Conservation (phyloP, 2,797 vertebrate species). For the Crocidura indochinensis region DNA sequence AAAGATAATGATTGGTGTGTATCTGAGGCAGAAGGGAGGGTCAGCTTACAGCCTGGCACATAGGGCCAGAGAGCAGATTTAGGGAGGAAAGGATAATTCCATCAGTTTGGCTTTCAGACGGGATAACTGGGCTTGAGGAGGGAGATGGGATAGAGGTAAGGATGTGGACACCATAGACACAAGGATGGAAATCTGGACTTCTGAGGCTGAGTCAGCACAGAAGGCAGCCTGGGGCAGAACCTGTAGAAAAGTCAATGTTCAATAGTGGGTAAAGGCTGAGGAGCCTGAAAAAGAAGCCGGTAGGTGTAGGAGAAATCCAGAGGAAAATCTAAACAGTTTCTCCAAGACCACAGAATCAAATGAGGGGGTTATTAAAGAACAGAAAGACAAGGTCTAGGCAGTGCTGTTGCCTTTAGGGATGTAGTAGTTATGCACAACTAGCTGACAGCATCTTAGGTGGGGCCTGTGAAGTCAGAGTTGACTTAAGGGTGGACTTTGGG, state of each 20-base stretch:
- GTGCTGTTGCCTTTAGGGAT: neutral
- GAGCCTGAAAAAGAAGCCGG: conserved; percentile 10
- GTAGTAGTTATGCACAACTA: neutral
- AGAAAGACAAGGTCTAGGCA: neutral
- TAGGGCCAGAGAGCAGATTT: neutral
- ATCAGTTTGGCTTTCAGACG: neutral
- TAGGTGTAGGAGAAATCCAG: neutral
- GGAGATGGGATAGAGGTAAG: neutral
- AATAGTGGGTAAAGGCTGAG: neutral
- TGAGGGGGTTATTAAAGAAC: neutral
- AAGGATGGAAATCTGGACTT: neutral
- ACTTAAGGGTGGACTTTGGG: neutral
- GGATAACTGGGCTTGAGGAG: neutral
- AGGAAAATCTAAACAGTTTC: neutral
- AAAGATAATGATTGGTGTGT: neutral
- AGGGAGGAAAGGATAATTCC: conserved; percentile 19
- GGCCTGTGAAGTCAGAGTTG: conserved; percentile 27
- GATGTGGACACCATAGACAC: neutral
- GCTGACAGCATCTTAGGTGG: conserved; percentile 40
- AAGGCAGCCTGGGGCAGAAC: conserved; percentile 16
- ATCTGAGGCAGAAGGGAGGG: neutral
- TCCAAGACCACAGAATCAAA: conserved; percentile 4
- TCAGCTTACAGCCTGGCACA: conserved; percentile 3
- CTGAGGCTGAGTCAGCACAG: neutral
- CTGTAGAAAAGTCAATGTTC: conserved; percentile 20